These are phyloP conservation scores for Aphidius ervi DNA, from an alignment of 1,140 invertebrate genomes.

Conservation along the genomic window DNA sequence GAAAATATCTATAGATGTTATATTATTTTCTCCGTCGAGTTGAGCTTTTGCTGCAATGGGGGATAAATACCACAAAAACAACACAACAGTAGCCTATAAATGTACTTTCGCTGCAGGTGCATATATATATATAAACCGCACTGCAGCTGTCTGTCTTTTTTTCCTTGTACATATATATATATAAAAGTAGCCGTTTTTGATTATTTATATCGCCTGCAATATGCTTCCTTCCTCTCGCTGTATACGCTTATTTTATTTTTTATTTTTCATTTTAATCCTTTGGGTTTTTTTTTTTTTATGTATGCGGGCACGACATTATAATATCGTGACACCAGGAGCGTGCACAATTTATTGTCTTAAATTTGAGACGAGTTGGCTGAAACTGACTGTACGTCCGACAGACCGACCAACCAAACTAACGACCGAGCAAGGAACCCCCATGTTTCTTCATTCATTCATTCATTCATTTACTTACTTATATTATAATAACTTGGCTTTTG, in stretches of 20 bases:
- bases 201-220: constrained; percentile 27
- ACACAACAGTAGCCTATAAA: too few relatives aligned
- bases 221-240: constrained; percentile 15
- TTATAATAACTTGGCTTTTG: too few relatives aligned
- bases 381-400: too few relatives aligned
- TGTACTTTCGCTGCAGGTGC: constrained; percentile 9
- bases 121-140: constrained; percentile 19
- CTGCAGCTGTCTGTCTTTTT: constrained; percentile 22
- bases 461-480: too few relatives aligned
- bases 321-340: constrained; percentile 9
- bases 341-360: constrained; percentile 13
- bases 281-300: too few relatives aligned
- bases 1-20: too few relatives aligned
- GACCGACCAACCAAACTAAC: too few relatives aligned
- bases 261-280: not conserved
- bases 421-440: not conserved
- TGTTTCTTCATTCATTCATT: not conserved
- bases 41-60: too few relatives aligned
- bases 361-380: not conserved
- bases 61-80: too few relatives aligned
- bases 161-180: too few relatives aligned
- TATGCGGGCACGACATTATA: too few relatives aligned
- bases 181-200: constrained; percentile 13
- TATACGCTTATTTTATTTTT: constrained; percentile 15
- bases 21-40: too few relatives aligned